Percentiles rank a stretch among this genome's conserved stretches.
Conservation (phyloP, 2,888 invertebrate genomes). For the Hofmannophila pseudospretella region DNA sequence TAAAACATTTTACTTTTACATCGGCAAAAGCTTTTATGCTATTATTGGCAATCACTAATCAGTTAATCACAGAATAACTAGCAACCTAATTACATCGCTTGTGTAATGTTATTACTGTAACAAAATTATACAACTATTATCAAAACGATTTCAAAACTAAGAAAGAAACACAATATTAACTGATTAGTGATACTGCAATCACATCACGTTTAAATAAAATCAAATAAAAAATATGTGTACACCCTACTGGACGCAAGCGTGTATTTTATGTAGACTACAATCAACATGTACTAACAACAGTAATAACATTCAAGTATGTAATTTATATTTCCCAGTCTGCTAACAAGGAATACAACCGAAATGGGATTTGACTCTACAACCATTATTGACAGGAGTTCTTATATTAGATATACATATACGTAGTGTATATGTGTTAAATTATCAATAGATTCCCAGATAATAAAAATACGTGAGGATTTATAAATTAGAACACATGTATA, state of each 20-base stretch:
- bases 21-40: not conserved
- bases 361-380: not conserved
- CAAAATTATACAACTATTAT: constrained; percentile 22
- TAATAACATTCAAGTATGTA: constrained; percentile 39
- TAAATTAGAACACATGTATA: no score
- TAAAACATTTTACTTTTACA: not conserved
- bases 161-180: not conserved
- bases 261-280: constrained; percentile 32
- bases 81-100: not conserved
- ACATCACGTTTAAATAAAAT: no score
- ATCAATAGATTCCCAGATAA: no score
- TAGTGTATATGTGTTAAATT: no score
- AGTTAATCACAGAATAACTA: not conserved
- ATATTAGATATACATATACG: no score
- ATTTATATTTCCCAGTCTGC: constrained; percentile 10
- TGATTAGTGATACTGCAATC: no score
- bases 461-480: no score
- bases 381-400: no score
- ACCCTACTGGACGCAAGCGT: constrained; percentile 59
- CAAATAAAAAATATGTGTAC: no score
- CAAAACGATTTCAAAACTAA: no score
- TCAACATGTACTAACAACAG: constrained; percentile 38
- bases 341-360: not conserved
- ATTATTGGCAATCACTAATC: constrained; percentile 4
- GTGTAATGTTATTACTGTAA: no score